Evolutionary conservation across 2,113 vertebrate genomes (phyloP).

Genomic region (Electrona antarctica): DNA sequence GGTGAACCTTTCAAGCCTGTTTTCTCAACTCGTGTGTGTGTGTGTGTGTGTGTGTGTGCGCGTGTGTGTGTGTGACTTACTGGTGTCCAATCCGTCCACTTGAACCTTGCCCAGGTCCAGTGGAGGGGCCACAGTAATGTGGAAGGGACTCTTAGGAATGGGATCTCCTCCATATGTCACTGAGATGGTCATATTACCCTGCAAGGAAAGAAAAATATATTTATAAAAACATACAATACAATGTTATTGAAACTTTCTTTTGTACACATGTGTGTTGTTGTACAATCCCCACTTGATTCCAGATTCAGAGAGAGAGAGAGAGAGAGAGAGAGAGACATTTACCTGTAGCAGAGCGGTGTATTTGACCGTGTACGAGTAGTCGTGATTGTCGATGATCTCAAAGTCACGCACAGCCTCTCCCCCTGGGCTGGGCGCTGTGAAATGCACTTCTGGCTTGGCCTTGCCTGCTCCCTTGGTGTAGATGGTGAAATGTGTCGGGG

Average conservation of each 20-base stretch:
- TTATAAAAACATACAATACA: not conserved
- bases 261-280: too few species aligned
- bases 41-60: too few species aligned
- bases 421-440: conserved; percentile 78
- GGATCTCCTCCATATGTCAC: conserved; percentile 88
- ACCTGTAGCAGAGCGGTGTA: conserved; percentile 93
- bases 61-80: conserved; percentile 74
- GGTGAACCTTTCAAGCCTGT: too few species aligned
- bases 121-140: conserved; percentile 83
- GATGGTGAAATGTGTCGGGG: conserved; percentile 93
- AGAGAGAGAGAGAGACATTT: conserved; percentile 25
- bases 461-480: conserved; percentile 94
- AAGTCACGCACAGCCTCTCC: conserved; percentile 88
- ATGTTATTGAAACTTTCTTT: too few species aligned
- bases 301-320: conserved; percentile 27
- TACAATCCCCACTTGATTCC: not conserved
- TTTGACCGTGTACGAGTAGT: conserved; percentile 95
- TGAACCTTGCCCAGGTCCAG: conserved; percentile 88
- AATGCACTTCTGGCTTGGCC: conserved; percentile 88
- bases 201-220: conserved; percentile 14
- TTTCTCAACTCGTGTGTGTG: too few species aligned
- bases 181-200: conserved; percentile 89
- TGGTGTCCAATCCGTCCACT: conserved; percentile 88
- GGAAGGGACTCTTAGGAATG: conserved; percentile 89
- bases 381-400: conserved; percentile 95